phyloP scores from a whole-genome alignment of 1,140 invertebrate genomes.

The Drosophila quadrilineata region DNA sequence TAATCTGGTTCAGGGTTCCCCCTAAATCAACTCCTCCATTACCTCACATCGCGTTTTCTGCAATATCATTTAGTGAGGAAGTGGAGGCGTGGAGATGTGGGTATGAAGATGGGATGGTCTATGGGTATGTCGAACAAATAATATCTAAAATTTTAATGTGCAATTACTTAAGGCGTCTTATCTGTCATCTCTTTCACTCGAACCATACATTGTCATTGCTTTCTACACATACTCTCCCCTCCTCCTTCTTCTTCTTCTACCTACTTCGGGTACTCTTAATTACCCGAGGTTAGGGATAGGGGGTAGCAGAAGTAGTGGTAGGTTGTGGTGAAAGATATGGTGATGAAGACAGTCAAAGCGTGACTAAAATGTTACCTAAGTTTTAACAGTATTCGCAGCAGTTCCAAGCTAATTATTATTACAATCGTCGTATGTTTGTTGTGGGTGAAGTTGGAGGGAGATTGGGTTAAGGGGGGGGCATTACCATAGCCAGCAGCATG shows the following conservation, averaged over 20 bases:
- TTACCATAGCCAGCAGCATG: conserved; percentile 50
- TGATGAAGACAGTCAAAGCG: conserved; percentile 63
- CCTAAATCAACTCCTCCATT: conserved; percentile 18
- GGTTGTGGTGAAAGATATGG: conserved; percentile 70
- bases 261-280: conserved; percentile 56
- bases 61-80: conserved; percentile 40
- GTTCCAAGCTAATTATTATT: conserved; percentile 68
- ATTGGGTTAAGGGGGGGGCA: conserved; percentile 31
- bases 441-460: no score
- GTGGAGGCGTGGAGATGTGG: no score
- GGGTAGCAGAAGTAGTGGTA: no score
- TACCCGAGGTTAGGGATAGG: no score
- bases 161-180: no score
- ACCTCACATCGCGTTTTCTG: conserved; percentile 48
- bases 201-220: conserved; percentile 21
- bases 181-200: conserved; percentile 7
- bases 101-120: no score
- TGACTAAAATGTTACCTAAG: conserved; percentile 76
- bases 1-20: conserved; percentile 57
- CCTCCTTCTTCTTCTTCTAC: conserved; percentile 23
- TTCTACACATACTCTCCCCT: no score
- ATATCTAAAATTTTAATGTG: no score
- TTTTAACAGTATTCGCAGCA: conserved; percentile 29
- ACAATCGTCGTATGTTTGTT: neutral
- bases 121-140: no score